Evolutionary conservation across 2,888 invertebrate genomes (phyloP).

Genomic region (Drosophila monieri): DNA sequence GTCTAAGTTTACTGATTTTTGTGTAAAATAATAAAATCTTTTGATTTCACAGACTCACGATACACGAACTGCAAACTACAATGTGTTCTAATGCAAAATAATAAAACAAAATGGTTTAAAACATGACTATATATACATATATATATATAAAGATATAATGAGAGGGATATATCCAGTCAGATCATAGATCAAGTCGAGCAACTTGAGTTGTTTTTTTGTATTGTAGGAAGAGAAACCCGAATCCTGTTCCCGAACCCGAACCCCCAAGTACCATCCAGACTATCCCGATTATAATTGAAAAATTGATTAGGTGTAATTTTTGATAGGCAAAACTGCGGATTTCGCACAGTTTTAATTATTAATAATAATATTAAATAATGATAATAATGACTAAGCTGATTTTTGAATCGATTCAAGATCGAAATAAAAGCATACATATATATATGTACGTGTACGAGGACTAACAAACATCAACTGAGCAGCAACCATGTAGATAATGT

Average conservation of each 20-base stretch:
- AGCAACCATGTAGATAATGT: conserved; percentile 71
- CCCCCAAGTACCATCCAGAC: conserved; percentile 7
- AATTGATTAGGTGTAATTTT: conserved; percentile 60
- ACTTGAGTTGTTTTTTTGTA: conserved; percentile 54
- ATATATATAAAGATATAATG: conserved; percentile 1
- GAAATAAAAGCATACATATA: conserved; percentile 38
- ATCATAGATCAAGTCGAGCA: conserved; percentile 57
- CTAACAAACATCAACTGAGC: conserved; percentile 55
- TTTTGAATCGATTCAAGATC: conserved; percentile 41
- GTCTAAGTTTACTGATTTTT: conserved; percentile 40
- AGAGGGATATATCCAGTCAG: conserved; percentile 45
- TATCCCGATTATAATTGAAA: conserved; percentile 29
- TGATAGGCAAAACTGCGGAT: conserved; percentile 59
- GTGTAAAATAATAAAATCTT: conserved; percentile 25
- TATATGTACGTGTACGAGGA: conserved; percentile 40
- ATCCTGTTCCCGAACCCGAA: not conserved
- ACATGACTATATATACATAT: conserved; percentile 51
- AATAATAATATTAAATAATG: conserved; percentile 38
- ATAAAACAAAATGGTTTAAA: conserved; percentile 61
- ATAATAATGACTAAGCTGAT: conserved; percentile 58
- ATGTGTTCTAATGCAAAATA: conserved; percentile 60
- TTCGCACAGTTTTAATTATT: conserved; percentile 64
- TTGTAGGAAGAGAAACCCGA: conserved; percentile 33
- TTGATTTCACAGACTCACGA: conserved; percentile 16
- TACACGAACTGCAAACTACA: conserved; percentile 66